Percentiles rank a stretch among this genome's conserved stretches.
phyloP scores from a whole-genome alignment of 2,888 invertebrate genomes.

The Cantharis flavilabris region DNA sequence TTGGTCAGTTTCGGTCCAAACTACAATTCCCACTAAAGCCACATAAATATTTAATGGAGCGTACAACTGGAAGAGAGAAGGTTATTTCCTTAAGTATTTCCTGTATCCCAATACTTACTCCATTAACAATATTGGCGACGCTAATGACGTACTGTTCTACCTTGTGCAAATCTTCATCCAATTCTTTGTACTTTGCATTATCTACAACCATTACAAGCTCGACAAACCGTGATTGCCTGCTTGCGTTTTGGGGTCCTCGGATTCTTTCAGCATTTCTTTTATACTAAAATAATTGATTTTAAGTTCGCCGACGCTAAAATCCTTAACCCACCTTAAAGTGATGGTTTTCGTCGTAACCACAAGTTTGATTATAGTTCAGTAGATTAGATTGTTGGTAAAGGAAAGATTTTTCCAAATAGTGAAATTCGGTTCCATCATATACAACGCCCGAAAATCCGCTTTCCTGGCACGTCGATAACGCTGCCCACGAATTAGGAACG shows the following conservation, averaged over 20 bases:
- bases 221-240: conserved; percentile 83
- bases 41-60: conserved; percentile 94
- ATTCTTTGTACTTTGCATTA: conserved; percentile 79
- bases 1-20: conserved; percentile 90
- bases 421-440: conserved; percentile 75
- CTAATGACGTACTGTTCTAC: conserved; percentile 87
- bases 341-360: conserved; percentile 54
- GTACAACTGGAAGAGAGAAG: conserved; percentile 72
- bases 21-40: conserved; percentile 94
- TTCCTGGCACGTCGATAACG: conserved; percentile 77
- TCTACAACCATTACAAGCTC: conserved; percentile 90
- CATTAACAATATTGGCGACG: conserved; percentile 94
- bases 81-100: not conserved
- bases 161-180: conserved; percentile 72
- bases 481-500: conserved; percentile 75
- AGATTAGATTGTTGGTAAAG: conserved; percentile 71
- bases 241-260: conserved; percentile 85
- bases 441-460: conserved; percentile 75
- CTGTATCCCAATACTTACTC: conserved; percentile 64
- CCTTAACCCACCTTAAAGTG: conserved; percentile 40
- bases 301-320: conserved; percentile 44
- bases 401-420: conserved; percentile 70
- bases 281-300: conserved; percentile 59
- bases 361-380: conserved; percentile 62
- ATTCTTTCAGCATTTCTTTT: conserved; percentile 68